These are phyloP conservation scores for Lepidocyrtoides sp. DNA, from an alignment of 2,888 invertebrate genomes.

Conservation along the genomic window DNA sequence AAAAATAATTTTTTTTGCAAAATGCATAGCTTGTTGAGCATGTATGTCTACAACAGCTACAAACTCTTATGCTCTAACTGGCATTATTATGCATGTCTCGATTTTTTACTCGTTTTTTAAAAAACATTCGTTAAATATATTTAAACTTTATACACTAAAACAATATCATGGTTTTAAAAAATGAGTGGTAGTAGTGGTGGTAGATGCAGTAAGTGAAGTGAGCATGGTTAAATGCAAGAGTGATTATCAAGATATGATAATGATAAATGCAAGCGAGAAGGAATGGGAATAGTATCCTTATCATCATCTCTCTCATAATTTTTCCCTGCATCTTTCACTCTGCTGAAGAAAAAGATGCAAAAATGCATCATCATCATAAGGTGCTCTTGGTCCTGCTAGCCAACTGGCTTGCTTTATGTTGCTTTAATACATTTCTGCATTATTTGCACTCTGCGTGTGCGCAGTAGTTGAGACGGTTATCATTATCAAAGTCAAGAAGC, in stretches of 20 bases:
- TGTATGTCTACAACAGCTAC: constrained; percentile 53
- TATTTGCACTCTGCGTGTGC: too few species aligned
- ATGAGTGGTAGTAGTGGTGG: too few species aligned
- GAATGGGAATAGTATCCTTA: constrained; percentile 32
- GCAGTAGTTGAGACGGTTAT: constrained; percentile 69
- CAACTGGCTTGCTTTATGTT: too few species aligned
- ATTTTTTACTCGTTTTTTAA: constrained; percentile 20
- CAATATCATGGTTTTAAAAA: not conserved
- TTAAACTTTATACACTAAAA: not conserved
- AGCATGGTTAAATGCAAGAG: constrained; percentile 50
- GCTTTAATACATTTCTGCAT: too few species aligned
- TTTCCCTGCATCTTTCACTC: constrained; percentile 33
- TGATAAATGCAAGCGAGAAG: not conserved
- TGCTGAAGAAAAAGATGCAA: constrained; percentile 11
- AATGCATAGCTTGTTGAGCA: constrained; percentile 66
- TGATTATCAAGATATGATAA: constrained; percentile 3
- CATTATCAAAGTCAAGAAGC: constrained; percentile 66
- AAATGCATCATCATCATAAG: not conserved
- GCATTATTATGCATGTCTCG: constrained; percentile 61
- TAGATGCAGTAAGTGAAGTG: too few species aligned
- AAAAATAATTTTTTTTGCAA: not conserved
- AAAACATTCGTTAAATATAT: not conserved
- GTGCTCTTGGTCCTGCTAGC: not conserved
- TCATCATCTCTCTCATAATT: too few species aligned
- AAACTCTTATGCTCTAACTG: constrained; percentile 36